Percentiles rank a stretch among this genome's conserved stretches.
Conservation (phyloP, 2,888 invertebrate species). For the Melanostoma scalare region DNA sequence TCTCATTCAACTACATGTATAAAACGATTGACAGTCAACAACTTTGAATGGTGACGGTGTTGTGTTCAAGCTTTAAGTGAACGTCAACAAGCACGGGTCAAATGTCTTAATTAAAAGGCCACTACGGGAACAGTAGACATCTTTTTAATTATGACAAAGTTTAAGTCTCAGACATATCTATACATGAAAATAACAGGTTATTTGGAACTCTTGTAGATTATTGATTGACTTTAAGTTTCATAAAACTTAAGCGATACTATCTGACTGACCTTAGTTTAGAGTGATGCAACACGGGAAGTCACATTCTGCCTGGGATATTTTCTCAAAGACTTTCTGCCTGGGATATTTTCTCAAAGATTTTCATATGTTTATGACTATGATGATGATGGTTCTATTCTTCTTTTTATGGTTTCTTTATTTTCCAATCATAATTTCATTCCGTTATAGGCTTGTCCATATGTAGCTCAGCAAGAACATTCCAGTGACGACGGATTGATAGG, state of each 20-base stretch:
- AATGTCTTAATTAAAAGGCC: constrained; percentile 64
- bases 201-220: constrained; percentile 1
- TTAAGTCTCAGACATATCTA: constrained; percentile 10
- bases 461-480: constrained; percentile 53
- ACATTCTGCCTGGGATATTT: constrained; percentile 15
- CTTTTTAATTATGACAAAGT: not conserved
- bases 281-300: constrained; percentile 52
- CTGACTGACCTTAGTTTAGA: not conserved
- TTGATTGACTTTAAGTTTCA: constrained; percentile 13
- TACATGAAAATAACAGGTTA: constrained; percentile 19
- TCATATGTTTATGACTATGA: not conserved
- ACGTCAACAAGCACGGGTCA: constrained; percentile 58
- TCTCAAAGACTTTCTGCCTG: constrained; percentile 8
- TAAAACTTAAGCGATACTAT: constrained; percentile 37
- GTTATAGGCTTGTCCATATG: constrained; percentile 41
- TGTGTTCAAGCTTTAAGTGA: constrained; percentile 44
- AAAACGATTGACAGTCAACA: constrained; percentile 37
- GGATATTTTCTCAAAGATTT: constrained; percentile 14
- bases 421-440: constrained; percentile 44
- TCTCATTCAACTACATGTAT: constrained; percentile 46
- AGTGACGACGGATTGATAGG: constrained; percentile 29
- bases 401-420: constrained; percentile 45
- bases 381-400: constrained; percentile 7
- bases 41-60: constrained; percentile 16
- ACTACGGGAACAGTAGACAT: constrained; percentile 32